Base-by-base conservation (phyloP, 2,113 vertebrate genomes). In the Centropus bengalensis region DNA sequence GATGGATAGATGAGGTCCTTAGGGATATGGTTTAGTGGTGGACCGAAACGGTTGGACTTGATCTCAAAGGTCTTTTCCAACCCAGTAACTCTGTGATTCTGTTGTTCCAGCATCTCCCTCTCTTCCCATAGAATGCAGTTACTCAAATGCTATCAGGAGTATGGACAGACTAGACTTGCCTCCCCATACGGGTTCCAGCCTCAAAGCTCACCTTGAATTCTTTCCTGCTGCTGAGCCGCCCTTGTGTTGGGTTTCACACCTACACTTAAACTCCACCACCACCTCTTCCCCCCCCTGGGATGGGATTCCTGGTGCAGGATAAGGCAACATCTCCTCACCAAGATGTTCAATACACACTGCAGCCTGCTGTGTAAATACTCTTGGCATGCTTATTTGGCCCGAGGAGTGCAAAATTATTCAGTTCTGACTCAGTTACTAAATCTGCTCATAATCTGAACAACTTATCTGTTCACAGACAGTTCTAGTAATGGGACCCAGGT, bases 111-210 rank as follows among this genome's bases (percentile, higher is more conserved):
- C 59, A 45, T n/a, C 42, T 88, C 38, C 38, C 45, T 42, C 36
- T 68, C 0, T 51, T 63, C 58, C 30, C 73, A 69, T 56, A 30
- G 51, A 60, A 26, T 3, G 2, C 38, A 54, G n/a, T 55, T 71
- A 63, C 18, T 62, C 5, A 1, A 52, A 75, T 0, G 0, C 47
- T 58, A 30, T 5, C 45, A 32, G 36, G 66, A 85, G 20, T 66
- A 8, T 5, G 26, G 76, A 27, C 5, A 23, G n/a, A 42, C 36
- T 47, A 30, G 54, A 67, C 18, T 28, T 66, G 40, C 77, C 58
- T 76, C 24, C 38, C 45, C 42, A 4, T 44, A 30, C 8, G 1
- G 22, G 15, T 14, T 15, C 45, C 44, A 33, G 15, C 73, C n/a
- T 64, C n/a, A 52, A 62, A 78, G 9, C 45, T 81, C 60, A 56